phyloP scores from a whole-genome alignment of 2,888 invertebrate genomes.

The Pachliopta kotzebuea region DNA sequence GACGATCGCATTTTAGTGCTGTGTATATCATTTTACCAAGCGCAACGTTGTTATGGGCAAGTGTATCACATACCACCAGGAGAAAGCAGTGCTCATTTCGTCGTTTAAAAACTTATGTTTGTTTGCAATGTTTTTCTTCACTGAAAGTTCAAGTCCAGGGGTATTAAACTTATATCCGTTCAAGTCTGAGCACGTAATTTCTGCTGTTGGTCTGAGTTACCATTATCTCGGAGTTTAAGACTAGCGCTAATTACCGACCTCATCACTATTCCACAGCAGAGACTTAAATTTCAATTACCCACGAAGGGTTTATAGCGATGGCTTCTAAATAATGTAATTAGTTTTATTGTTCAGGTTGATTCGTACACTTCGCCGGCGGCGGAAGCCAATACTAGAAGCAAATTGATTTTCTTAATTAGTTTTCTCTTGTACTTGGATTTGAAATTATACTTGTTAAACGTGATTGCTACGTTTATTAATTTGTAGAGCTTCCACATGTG shows the following conservation, averaged over 20 bases:
- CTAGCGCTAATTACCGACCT: background rate
- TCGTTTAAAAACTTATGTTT: too few relatives aligned
- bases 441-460: slow-evolving; percentile 5
- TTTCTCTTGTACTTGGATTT: background rate
- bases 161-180: too few relatives aligned
- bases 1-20: too few relatives aligned
- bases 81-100: too few relatives aligned
- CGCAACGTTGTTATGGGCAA: too few relatives aligned
- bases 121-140: too few relatives aligned
- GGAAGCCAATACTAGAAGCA: background rate
- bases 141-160: too few relatives aligned
- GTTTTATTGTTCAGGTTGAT: slow-evolving; percentile 31
- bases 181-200: too few relatives aligned
- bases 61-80: too few relatives aligned
- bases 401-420: slow-evolving; percentile 4
- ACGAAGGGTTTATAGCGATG: slow-evolving; percentile 2
- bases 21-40: too few relatives aligned
- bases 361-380: slow-evolving; percentile 19
- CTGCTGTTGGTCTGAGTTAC: too few relatives aligned
- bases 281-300: background rate
- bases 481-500: background rate
- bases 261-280: slow-evolving; percentile 5
- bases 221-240: background rate
- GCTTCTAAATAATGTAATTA: slow-evolving; percentile 26
- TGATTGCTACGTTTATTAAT: background rate